Evolutionary conservation across 2,888 invertebrate genomes (phyloP).

Genomic region (Amiota communis): DNA sequence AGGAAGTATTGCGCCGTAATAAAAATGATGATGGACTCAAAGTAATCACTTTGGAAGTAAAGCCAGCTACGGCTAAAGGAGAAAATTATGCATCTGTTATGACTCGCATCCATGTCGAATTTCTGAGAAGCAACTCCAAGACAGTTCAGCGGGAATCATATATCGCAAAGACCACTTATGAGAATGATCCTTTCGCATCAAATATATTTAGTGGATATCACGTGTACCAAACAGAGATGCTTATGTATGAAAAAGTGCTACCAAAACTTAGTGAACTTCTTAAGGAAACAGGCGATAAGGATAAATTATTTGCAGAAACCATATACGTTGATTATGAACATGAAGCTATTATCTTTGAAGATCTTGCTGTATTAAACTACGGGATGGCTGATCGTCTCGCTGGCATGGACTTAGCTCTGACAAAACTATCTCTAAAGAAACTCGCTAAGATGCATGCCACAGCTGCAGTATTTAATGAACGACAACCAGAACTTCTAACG

Average conservation of each 20-base stretch:
- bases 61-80: conserved; percentile 61
- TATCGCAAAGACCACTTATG: conserved; percentile 61
- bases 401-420: conserved; percentile 71
- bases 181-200: conserved; percentile 54
- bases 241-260: conserved; percentile 64
- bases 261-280: conserved; percentile 57
- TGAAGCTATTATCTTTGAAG: conserved; percentile 63
- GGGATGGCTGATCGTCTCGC: conserved; percentile 58
- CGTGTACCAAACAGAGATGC: conserved; percentile 61
- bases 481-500: conserved; percentile 52
- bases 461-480: conserved; percentile 73
- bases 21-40: conserved; percentile 53
- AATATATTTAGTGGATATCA: conserved; percentile 54
- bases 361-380: conserved; percentile 53
- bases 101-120: conserved; percentile 56
- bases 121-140: conserved; percentile 34
- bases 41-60: conserved; percentile 47
- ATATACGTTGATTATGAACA: conserved; percentile 60
- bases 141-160: conserved; percentile 44
- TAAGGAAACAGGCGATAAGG: conserved; percentile 43
- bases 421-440: conserved; percentile 68
- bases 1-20: conserved; percentile 50
- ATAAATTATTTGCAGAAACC: conserved; percentile 61
- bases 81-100: conserved; percentile 66
- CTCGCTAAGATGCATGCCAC: conserved; percentile 75